Conservation (phyloP, 2,888 invertebrate genomes). For the Microctonus brassicae region DNA sequence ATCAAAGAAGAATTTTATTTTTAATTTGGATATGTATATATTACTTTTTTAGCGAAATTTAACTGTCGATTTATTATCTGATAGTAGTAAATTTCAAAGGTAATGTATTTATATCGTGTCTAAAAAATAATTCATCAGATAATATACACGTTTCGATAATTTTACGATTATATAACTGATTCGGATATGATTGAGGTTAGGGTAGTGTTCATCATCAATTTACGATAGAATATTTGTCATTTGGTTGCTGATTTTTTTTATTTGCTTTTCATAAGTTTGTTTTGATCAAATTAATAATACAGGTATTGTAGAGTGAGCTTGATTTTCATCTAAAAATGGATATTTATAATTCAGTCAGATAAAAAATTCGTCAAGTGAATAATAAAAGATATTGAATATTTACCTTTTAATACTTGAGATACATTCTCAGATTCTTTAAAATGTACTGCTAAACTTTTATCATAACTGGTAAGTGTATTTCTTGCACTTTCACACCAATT, state of each 20-base stretch:
- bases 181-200: not conserved
- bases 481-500: constrained; percentile 63
- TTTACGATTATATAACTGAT: not conserved
- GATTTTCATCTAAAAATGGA: constrained; percentile 21
- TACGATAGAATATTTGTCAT: not conserved
- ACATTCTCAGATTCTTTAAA: constrained; percentile 55
- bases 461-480: constrained; percentile 58
- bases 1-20: too few relatives aligned
- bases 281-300: constrained; percentile 32
- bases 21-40: too few relatives aligned
- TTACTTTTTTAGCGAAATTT: too few relatives aligned
- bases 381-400: constrained; percentile 16
- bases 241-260: not conserved
- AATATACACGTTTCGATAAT: not conserved
- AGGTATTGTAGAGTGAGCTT: constrained; percentile 14
- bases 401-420: constrained; percentile 53
- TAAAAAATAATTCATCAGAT: too few relatives aligned
- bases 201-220: too few relatives aligned
- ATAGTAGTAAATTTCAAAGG: too few relatives aligned
- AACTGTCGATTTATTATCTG: too few relatives aligned
- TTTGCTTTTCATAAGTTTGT: not conserved
- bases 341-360: not conserved
- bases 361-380: not conserved
- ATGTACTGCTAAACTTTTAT: constrained; percentile 50
- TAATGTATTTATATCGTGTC: too few relatives aligned